phyloP scores from a whole-genome alignment of 2,888 invertebrate species.

The Creontiades dilutus region DNA sequence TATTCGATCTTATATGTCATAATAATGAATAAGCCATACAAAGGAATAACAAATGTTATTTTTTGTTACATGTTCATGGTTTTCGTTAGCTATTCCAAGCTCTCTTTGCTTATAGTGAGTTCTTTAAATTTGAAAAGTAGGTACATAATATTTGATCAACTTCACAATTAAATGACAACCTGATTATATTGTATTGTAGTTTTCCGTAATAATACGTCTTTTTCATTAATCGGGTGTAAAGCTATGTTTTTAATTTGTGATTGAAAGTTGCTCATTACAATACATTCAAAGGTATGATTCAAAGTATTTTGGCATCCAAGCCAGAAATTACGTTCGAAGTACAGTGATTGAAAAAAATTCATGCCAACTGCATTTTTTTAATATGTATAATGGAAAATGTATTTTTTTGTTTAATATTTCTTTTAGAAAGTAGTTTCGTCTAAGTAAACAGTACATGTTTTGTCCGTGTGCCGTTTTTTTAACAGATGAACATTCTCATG shows the following conservation, averaged over 20 bases:
- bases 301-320: slow-evolving; percentile 72
- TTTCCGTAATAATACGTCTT: slow-evolving; percentile 68
- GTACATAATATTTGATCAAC: slow-evolving; percentile 70
- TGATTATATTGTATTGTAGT: slow-evolving; percentile 72
- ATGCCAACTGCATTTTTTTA: slow-evolving; percentile 72
- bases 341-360: slow-evolving; percentile 72
- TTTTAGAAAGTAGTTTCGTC: slow-evolving; percentile 67
- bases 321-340: slow-evolving; percentile 72
- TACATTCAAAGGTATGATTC: slow-evolving; percentile 74
- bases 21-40: slow-evolving; percentile 75
- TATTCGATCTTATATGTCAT: slow-evolving; percentile 75
- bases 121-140: slow-evolving; percentile 69
- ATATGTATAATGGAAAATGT: slow-evolving; percentile 64
- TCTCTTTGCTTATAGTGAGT: slow-evolving; percentile 72
- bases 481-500: slow-evolving; percentile 73
- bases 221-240: slow-evolving; percentile 73
- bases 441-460: slow-evolving; percentile 73
- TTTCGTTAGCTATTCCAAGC: slow-evolving; percentile 74
- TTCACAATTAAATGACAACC: slow-evolving; percentile 73
- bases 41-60: slow-evolving; percentile 75
- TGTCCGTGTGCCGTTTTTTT: slow-evolving; percentile 67
- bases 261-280: slow-evolving; percentile 74
- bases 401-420: slow-evolving; percentile 62
- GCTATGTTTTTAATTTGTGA: slow-evolving; percentile 74
- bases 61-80: slow-evolving; percentile 64